Percentiles rank a stretch among this genome's conserved stretches.
These are phyloP conservation scores for Parotia lawesii DNA, from an alignment of 2,113 vertebrate genomes.

Conservation along the genomic window DNA sequence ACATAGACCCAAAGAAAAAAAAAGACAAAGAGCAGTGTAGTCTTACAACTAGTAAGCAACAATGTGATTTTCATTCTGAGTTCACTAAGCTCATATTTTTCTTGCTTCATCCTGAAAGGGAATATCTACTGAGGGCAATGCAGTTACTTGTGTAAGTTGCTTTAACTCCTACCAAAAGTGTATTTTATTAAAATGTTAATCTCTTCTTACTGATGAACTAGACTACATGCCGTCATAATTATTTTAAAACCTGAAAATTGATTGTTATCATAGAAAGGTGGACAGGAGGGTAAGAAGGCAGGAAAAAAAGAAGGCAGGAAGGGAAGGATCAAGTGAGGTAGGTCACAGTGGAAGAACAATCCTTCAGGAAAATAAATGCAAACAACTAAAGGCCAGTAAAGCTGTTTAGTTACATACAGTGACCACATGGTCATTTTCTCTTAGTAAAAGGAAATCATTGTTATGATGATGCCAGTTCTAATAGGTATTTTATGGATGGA, in stretches of 20 bases:
- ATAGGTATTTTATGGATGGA: neutral
- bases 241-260: neutral
- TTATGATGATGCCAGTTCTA: neutral
- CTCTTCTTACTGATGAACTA: neutral
- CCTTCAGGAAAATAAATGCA: neutral
- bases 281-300: neutral
- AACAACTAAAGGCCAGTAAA: neutral
- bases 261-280: neutral
- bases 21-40: neutral
- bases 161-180: neutral
- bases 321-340: neutral
- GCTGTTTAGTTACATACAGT: neutral
- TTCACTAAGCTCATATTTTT: neutral
- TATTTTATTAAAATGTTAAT: neutral
- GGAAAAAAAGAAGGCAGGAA: neutral
- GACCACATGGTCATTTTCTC: neutral
- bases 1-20: neutral
- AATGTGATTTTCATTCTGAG: neutral
- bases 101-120: neutral
- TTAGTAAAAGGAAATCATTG: neutral
- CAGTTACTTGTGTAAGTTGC: neutral
- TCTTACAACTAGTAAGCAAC: neutral
- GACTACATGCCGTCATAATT: neutral
- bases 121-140: neutral
- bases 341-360: neutral